Base-by-base conservation (phyloP, 35 echinoderm and acorn worm species). In the Amphiura filiformis region DNA sequence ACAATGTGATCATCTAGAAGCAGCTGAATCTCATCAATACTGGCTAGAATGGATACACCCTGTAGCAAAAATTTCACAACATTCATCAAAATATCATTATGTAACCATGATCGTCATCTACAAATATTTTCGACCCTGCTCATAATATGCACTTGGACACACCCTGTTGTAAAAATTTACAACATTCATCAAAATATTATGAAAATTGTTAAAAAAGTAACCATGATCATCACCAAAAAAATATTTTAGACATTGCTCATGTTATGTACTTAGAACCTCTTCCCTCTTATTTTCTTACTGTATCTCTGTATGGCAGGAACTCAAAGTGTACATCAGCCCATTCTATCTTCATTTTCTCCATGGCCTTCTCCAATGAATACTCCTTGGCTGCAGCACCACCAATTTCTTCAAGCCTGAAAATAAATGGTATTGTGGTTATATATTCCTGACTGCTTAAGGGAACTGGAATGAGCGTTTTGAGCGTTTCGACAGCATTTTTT, bases 291-390 rank as follows among this genome's bases (percentile, higher is more conserved):
- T n/a, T n/a, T n/a, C n/a, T 4, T 47, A 47, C 41, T 9, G 41
- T 87, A 80, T 99, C 96, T 92, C 96, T 94, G 81, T 94, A 99
- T 18, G 89, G 89, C 23, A 88, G 36, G 76, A 99, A 99, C 83
- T 99, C 96, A 95, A 99, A 99, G 61, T 91, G n/a, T 78, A 99
- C 91, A 90, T 99, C 96, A 26, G 87, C 78, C 96, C 96, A 99
- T 57, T 99, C 96, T 28, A 75, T 87, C 86, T 99, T 99, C 96
- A 99, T 99, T 84, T 98, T 99, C 83, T 99, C 93, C 96, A 99
- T 94, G 33, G 96, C 96, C 65, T 94, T 99, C 93, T 99, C 96
- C 39, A 99, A 82, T 35, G 96, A 99, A 87, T 99, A 99, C 82
- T 99, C 96, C 80, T 99, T 99, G 64, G 85, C 87, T 38, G 96